Evolutionary conservation across 2,113 vertebrate species (phyloP).

Genomic region (Oncorhynchus tshawytscha): DNA sequence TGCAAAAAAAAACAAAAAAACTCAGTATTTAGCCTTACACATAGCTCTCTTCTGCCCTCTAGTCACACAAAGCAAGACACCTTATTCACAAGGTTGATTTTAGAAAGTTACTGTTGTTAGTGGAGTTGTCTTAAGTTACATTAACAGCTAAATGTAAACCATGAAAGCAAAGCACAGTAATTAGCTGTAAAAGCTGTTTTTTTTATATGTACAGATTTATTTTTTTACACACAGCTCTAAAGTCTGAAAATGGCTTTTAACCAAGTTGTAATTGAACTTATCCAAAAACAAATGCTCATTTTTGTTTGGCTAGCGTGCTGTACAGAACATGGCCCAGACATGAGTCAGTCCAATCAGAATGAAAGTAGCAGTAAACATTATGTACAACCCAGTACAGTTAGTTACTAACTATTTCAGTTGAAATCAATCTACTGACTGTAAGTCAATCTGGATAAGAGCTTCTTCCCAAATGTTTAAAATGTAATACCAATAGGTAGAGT

Average conservation of each 20-base stretch:
- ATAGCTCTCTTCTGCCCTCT: constrained; percentile 57
- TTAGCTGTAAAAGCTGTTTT: too few relatives aligned
- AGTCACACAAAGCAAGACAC: constrained; percentile 25
- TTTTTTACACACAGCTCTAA: neutral
- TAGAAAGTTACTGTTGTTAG: constrained; percentile 21
- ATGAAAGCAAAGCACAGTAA: too few relatives aligned
- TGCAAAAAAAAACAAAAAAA: neutral
- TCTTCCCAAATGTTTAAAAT: too few relatives aligned
- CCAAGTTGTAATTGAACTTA: neutral
- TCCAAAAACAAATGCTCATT: neutral
- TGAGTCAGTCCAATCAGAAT: too few relatives aligned
- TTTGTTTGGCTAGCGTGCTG: too few relatives aligned
- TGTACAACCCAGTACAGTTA: constrained; percentile 59
- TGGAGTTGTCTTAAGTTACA: neutral
- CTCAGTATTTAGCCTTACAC: constrained; percentile 45
- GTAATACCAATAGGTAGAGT: neutral
- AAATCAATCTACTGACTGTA: too few relatives aligned
- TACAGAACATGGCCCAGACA: neutral
- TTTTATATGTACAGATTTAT: neutral
- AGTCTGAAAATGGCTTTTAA: neutral
- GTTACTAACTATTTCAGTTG: constrained; percentile 24
- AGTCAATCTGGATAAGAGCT: too few relatives aligned
- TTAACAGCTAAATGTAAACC: neutral
- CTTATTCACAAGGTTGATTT: constrained; percentile 23
- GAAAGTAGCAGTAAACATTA: too few relatives aligned